Percentiles rank a stretch among this genome's conserved stretches.
Conservation (phyloP, 2,797 vertebrate species). For the Euphonia xanthogaster region DNA sequence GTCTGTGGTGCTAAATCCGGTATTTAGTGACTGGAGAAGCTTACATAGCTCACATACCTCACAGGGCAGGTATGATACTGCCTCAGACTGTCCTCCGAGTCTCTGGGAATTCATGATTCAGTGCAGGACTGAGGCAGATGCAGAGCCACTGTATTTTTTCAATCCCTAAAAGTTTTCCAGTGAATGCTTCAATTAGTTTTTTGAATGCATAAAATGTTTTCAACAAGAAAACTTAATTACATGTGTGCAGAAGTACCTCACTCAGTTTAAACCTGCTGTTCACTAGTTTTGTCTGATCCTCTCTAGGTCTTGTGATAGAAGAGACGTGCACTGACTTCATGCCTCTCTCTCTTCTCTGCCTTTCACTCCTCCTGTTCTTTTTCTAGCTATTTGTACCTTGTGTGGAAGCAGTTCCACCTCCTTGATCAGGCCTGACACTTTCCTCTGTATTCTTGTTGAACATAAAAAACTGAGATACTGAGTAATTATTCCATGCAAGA, state of each 20-base stretch:
- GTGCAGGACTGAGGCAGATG: neutral
- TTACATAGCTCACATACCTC: neutral
- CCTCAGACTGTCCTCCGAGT: neutral
- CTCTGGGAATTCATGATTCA: neutral
- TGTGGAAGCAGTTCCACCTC: neutral
- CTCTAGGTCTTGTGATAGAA: neutral
- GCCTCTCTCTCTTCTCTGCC: neutral
- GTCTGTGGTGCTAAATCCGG: neutral
- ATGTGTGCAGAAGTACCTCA: neutral
- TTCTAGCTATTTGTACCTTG: fast-evolving
- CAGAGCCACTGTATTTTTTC: neutral
- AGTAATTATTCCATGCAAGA: neutral
- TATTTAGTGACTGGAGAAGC: neutral
- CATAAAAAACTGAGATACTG: neutral
- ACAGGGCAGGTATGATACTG: neutral
- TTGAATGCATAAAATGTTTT: neutral
- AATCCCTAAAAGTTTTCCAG: neutral
- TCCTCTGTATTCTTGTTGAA: neutral
- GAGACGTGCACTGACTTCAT: fast-evolving
- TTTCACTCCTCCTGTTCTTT: neutral
- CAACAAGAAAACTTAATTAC: neutral
- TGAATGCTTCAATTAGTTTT: neutral
- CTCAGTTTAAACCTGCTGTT: neutral
- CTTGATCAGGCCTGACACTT: neutral
- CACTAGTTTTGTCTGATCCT: neutral